Percentiles rank a stretch among this genome's conserved stretches.
Evolutionary conservation across 2,888 invertebrate species (phyloP).

Genomic region (Acrocyrtus sp.): DNA sequence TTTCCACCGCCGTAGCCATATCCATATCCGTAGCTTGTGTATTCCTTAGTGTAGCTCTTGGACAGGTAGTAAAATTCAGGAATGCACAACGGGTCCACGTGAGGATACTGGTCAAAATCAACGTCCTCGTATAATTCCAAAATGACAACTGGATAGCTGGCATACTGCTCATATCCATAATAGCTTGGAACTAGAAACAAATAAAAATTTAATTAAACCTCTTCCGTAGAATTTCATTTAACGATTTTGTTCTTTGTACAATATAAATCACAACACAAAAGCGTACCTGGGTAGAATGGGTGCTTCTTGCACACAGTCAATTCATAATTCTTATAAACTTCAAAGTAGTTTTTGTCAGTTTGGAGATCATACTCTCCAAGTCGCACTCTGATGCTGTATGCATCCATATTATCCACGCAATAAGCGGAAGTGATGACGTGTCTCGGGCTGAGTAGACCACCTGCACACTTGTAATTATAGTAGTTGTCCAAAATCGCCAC

Average conservation of each 20-base stretch:
- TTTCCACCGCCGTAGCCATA: constrained; percentile 24
- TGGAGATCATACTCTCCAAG: constrained; percentile 61
- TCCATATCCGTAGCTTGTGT: constrained; percentile 57
- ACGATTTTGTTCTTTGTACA: neutral
- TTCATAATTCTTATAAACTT: constrained; percentile 61
- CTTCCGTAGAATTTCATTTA: neutral
- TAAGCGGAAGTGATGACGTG: constrained; percentile 61
- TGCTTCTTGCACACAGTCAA: constrained; percentile 62
- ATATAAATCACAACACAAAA: neutral
- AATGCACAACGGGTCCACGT: constrained; percentile 59
- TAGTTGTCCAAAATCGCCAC: constrained; percentile 61
- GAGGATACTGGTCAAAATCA: constrained; percentile 61
- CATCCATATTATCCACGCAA: constrained; percentile 54
- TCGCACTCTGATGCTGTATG: constrained; percentile 54
- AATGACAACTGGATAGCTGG: constrained; percentile 60
- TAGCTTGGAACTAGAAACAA: constrained; percentile 52
- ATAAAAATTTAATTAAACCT: constrained; percentile 1
- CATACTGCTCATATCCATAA: constrained; percentile 50
- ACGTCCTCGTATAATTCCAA: constrained; percentile 60
- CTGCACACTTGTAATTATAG: constrained; percentile 59
- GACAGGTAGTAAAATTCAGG: constrained; percentile 61
- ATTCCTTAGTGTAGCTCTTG: constrained; percentile 59
- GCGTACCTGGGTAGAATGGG: constrained; percentile 59
- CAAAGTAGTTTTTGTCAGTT: constrained; percentile 60
- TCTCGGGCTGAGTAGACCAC: constrained; percentile 59